These are phyloP conservation scores for Campylomormyrus tamandua DNA, from an alignment of 2,113 vertebrate species.

Conservation along the genomic window DNA sequence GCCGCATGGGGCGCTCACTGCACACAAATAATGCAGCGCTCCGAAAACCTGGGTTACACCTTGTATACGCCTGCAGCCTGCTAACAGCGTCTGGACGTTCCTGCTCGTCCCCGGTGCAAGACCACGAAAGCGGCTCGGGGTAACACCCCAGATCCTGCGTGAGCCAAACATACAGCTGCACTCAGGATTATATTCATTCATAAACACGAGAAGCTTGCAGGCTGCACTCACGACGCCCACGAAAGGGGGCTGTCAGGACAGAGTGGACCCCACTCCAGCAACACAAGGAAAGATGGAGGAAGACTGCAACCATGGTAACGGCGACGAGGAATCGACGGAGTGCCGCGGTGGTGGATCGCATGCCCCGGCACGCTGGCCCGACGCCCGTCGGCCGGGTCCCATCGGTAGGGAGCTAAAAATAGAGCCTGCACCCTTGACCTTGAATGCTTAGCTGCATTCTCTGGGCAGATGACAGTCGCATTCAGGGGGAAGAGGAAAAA, in stretches of 20 bases:
- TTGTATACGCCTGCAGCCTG: neutral
- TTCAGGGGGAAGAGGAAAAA: constrained; percentile 9
- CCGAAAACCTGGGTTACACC: neutral
- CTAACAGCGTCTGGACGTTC: neutral
- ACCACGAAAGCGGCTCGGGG: neutral
- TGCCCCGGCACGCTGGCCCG: constrained; percentile 19
- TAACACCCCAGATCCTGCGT: neutral
- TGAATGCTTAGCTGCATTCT: constrained; percentile 15
- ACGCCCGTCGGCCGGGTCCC: constrained; percentile 9
- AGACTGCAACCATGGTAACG: neutral
- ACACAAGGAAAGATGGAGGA: neutral
- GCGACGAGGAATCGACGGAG: neutral
- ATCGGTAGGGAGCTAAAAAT: constrained; percentile 29
- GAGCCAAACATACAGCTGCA: neutral
- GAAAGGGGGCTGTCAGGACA: neutral
- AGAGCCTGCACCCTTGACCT: constrained; percentile 21
- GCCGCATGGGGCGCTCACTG: neutral
- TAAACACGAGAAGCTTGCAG: neutral
- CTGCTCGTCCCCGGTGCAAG: neutral
- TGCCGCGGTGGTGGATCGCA: constrained; percentile 27
- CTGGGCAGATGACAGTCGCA: constrained; percentile 18
- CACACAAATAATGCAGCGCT: neutral
- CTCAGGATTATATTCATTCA: neutral
- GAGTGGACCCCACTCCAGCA: neutral
- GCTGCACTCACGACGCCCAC: neutral